Conservation (phyloP, 1,140 invertebrate genomes). For the Drosophila kikkawai region DNA sequence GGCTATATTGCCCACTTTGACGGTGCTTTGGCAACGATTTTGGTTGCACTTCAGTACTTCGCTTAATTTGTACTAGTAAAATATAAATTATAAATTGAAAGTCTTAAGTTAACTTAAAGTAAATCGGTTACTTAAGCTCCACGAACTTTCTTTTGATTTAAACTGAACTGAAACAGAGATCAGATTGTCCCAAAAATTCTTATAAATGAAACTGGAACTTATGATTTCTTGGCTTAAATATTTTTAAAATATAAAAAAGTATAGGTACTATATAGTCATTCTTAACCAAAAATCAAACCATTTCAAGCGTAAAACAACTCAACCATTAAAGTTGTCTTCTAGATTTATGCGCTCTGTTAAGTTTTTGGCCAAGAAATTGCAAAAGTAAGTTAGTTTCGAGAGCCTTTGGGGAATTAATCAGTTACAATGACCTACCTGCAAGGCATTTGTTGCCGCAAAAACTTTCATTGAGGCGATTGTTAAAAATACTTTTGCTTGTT, state of each 20-base stretch:
- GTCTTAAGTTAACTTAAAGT: not conserved
- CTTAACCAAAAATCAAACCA: not conserved
- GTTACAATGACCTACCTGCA: conserved; percentile 20
- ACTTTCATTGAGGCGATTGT: conserved; percentile 16
- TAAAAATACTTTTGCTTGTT: conserved; percentile 13
- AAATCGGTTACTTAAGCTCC: not conserved
- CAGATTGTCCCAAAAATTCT: no score
- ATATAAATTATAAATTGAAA: no score
- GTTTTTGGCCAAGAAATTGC: not conserved
- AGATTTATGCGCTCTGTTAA: conserved; percentile 9
- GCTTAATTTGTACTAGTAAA: not conserved
- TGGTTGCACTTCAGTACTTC: not conserved
- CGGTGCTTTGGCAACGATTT: conserved; percentile 2
- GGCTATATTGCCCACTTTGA: conserved; percentile 22
- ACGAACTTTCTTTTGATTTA: no score
- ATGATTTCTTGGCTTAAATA: no score
- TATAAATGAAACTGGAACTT: no score
- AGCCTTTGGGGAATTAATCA: conserved; percentile 34
- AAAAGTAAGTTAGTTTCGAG: conserved; percentile 15
- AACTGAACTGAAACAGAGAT: no score
- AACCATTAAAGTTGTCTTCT: not conserved
- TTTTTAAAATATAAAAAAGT: no score
- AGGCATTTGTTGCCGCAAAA: conserved; percentile 13
- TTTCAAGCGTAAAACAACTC: not conserved
- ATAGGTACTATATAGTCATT: no score